Evolutionary conservation across 1,140 invertebrate species (phyloP).

Genomic region (Popillia japonica): DNA sequence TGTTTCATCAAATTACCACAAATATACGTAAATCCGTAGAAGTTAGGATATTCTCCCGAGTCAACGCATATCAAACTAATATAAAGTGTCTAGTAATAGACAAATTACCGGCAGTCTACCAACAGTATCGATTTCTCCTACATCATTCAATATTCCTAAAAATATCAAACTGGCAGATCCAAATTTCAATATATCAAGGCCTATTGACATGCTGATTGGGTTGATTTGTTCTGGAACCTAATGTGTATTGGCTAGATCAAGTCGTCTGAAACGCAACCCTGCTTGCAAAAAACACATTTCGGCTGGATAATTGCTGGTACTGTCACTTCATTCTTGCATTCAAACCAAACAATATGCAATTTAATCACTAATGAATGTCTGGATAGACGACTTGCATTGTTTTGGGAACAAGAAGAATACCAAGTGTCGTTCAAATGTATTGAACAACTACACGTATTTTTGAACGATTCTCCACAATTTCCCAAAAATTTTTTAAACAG

Average conservation of each 20-base stretch:
- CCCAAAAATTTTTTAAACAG: too few relatives aligned
- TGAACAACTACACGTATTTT: background rate
- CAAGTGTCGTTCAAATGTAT: background rate
- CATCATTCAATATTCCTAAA: constrained; percentile 41
- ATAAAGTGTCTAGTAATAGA: constrained; percentile 45
- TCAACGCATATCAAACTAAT: background rate
- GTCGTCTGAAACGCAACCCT: background rate
- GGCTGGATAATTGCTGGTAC: background rate
- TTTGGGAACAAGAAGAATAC: too few relatives aligned
- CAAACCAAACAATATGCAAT: background rate
- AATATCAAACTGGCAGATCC: constrained; percentile 55
- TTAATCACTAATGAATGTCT: too few relatives aligned
- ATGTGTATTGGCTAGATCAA: constrained; percentile 47
- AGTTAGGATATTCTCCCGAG: too few relatives aligned
- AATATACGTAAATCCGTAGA: too few relatives aligned
- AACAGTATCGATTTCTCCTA: constrained; percentile 44
- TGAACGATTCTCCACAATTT: too few relatives aligned
- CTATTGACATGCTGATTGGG: constrained; percentile 55
- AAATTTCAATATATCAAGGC: constrained; percentile 52
- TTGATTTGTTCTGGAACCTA: constrained; percentile 54
- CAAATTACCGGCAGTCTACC: constrained; percentile 49
- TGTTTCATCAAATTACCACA: too few relatives aligned
- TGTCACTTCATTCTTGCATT: background rate
- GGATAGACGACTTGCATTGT: too few relatives aligned
- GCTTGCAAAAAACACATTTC: too few relatives aligned